Conservation (phyloP, 1,140 invertebrate species). For the Brachystomella parvula region DNA sequence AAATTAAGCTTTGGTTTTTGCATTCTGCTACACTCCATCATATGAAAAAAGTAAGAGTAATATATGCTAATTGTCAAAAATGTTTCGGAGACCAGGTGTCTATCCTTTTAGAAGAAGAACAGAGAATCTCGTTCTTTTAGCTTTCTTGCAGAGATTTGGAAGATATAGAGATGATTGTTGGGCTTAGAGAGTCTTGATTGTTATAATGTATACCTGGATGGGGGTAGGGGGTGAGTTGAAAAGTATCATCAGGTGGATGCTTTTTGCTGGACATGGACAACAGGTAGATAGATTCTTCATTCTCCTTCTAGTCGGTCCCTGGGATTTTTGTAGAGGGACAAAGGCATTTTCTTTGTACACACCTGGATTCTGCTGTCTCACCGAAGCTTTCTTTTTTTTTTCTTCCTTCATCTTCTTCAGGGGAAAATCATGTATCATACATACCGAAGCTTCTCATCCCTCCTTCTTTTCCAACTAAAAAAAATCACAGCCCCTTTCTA, state of each 20-base stretch:
- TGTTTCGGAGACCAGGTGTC: not conserved
- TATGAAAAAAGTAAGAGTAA: not conserved
- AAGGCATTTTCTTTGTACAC: not conserved
- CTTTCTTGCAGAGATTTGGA: not conserved
- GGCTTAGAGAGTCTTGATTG: not conserved
- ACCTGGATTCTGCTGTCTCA: conserved; percentile 9
- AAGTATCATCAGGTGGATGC: not conserved
- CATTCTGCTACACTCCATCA: not conserved
- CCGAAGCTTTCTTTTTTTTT: conserved; percentile 2
- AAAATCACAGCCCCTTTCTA: conserved; percentile 4
- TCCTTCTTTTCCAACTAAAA: conserved; percentile 16
- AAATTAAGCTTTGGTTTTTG: not conserved
- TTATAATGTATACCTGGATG: too few relatives aligned
- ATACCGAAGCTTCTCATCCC: not conserved
- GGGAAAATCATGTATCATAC: not conserved
- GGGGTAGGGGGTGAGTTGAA: not conserved
- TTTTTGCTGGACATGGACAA: not conserved
- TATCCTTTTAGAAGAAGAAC: not conserved
- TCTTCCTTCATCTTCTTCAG: not conserved
- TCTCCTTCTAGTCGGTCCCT: not conserved
- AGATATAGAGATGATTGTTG: not conserved
- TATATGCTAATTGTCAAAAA: not conserved
- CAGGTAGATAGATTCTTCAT: not conserved
- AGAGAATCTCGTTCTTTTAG: not conserved
- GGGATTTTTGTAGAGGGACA: conserved; percentile 2